Evolutionary conservation across 1,140 invertebrate genomes (phyloP).

Genomic region (Bilobella aurantiaca): DNA sequence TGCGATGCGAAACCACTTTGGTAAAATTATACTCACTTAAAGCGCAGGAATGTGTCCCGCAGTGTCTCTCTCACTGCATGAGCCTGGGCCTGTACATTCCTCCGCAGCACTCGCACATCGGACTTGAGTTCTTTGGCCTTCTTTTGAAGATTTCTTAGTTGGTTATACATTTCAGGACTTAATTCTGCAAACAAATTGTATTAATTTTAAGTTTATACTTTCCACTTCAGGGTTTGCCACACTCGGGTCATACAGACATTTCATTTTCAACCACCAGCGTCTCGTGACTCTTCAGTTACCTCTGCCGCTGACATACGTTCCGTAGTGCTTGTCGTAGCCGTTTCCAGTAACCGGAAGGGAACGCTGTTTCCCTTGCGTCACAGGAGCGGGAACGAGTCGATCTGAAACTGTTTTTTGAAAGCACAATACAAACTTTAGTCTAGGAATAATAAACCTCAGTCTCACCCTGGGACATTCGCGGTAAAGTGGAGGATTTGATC

Average conservation of each 20-base stretch:
- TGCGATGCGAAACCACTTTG: no score
- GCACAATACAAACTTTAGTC: neutral
- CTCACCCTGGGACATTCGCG: slow-evolving; percentile 85
- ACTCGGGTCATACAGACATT: slow-evolving; percentile 9
- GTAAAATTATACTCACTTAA: slow-evolving; percentile 53
- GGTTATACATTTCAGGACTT: slow-evolving; percentile 75
- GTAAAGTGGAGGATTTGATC: slow-evolving; percentile 85
- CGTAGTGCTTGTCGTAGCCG: neutral
- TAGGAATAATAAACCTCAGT: slow-evolving; percentile 4
- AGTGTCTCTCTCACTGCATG: slow-evolving; percentile 83
- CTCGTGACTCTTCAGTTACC: neutral
- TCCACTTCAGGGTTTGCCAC: neutral
- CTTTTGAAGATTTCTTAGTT: slow-evolving; percentile 70
- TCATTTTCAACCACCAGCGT: neutral
- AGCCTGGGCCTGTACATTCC: slow-evolving; percentile 80
- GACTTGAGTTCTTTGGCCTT: slow-evolving; percentile 77
- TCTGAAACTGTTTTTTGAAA: neutral
- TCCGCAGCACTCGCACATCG: slow-evolving; percentile 74
- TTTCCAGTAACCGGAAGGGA: neutral
- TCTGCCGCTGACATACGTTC: neutral
- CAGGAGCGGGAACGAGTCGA: neutral
- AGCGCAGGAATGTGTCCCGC: slow-evolving; percentile 74
- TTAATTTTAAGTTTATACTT: neutral
- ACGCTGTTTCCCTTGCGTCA: neutral
- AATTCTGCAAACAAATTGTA: slow-evolving; percentile 48